Conservation (phyloP, 2,113 vertebrate genomes). For the Pitta sordida region DNA sequence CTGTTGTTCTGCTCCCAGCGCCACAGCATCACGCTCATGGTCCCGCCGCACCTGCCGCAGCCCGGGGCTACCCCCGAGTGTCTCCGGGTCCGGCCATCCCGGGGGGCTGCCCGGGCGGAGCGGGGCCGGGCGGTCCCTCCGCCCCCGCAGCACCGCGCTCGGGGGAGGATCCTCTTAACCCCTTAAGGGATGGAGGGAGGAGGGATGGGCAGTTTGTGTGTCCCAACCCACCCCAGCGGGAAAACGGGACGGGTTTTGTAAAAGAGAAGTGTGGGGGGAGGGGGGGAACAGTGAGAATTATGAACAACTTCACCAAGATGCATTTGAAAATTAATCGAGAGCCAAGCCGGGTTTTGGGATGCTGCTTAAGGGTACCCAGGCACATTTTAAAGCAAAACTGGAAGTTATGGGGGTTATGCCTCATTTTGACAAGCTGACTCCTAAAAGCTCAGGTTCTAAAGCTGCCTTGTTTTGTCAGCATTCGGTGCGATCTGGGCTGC, state of each 20-base stretch:
- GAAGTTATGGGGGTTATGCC: not conserved
- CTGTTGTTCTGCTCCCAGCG: constrained; percentile 88
- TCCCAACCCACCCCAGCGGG: not conserved
- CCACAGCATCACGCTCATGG: constrained; percentile 88
- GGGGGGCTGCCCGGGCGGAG: not conserved
- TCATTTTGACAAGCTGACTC: rapidly evolving
- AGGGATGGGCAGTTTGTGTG: not conserved
- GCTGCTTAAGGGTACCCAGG: rapidly evolving
- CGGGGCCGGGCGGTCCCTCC: not conserved
- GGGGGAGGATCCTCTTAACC: not conserved
- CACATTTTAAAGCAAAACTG: rapidly evolving
- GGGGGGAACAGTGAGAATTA: rapidly evolving
- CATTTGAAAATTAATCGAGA: rapidly evolving
- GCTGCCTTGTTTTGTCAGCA: not conserved
- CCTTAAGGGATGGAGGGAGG: not conserved
- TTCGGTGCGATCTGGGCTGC: not conserved
- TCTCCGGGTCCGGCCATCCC: not conserved
- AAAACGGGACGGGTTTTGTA: not conserved
- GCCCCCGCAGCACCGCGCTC: not conserved
- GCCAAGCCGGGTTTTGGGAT: rapidly evolving
- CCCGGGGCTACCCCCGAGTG: not conserved
- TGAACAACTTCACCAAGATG: not conserved
- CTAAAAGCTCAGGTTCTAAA: not conserved
- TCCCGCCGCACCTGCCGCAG: constrained; percentile 71
- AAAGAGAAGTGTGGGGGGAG: not conserved